These are phyloP conservation scores for Chymomyza costata DNA, from an alignment of 1,140 invertebrate species.

Conservation along the genomic window DNA sequence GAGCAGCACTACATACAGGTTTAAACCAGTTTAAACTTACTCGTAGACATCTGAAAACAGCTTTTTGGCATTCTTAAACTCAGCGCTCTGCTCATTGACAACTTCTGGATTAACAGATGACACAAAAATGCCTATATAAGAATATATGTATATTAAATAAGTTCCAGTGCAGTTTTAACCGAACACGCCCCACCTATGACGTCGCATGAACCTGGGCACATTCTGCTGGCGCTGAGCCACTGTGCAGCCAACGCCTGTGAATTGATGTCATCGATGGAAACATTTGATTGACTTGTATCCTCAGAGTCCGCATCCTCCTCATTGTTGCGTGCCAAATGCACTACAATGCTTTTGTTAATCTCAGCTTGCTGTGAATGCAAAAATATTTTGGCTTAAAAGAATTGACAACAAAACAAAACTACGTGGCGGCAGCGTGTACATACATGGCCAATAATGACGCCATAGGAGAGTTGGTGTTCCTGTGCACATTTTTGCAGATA, in stretches of 20 bases:
- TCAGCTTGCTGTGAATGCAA: slow-evolving; percentile 49
- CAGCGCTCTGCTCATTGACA: slow-evolving; percentile 42
- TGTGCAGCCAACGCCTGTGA: slow-evolving; percentile 62
- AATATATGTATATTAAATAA: not conserved
- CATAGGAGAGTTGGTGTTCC: slow-evolving; percentile 61
- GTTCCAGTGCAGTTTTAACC: not conserved
- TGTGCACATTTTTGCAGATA: slow-evolving; percentile 69
- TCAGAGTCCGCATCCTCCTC: slow-evolving; percentile 64
- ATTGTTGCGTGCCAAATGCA: slow-evolving; percentile 63
- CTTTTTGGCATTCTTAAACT: slow-evolving; percentile 63
- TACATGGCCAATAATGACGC: slow-evolving; percentile 69
- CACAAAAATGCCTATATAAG: slow-evolving; percentile 54
- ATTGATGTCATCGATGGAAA: slow-evolving; percentile 52
- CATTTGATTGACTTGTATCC: slow-evolving; percentile 32
- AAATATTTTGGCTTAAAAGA: too few relatives aligned
- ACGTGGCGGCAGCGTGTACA: slow-evolving; percentile 47
- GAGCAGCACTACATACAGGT: too few relatives aligned
- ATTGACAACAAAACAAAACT: slow-evolving; percentile 34
- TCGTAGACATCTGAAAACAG: slow-evolving; percentile 61
- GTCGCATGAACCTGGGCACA: slow-evolving; percentile 71
- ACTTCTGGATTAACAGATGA: slow-evolving; percentile 40
- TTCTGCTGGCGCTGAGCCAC: slow-evolving; percentile 68
- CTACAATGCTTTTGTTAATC: slow-evolving; percentile 56
- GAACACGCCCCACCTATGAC: slow-evolving; percentile 52
- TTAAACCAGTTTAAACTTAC: slow-evolving; percentile 36